Evolutionary conservation across 2,888 invertebrate species (phyloP).

Genomic region (Scaptomyza polygonia): DNA sequence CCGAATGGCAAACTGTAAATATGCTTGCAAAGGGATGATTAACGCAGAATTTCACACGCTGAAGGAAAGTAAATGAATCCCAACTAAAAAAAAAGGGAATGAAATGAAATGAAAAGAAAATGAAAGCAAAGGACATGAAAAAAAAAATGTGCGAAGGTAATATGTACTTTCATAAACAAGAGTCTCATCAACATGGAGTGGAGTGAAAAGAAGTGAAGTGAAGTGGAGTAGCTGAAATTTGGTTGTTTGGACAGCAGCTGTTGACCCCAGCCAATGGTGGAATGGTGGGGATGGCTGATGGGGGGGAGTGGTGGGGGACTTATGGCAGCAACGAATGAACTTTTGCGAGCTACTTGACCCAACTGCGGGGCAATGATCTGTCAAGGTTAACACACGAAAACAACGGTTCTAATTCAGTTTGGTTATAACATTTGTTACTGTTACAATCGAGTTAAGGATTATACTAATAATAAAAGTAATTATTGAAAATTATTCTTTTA

Average conservation of each 20-base stretch:
- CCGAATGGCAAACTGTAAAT: not conserved
- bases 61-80: constrained; percentile 7
- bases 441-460: too few relatives aligned
- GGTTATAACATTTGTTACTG: too few relatives aligned
- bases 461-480: too few relatives aligned
- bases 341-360: constrained; percentile 21
- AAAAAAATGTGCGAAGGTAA: constrained; percentile 10
- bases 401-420: too few relatives aligned
- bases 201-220: constrained; percentile 12
- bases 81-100: not conserved
- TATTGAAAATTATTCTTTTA: too few relatives aligned
- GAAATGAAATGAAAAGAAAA: not conserved
- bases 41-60: constrained; percentile 7
- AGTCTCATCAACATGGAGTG: constrained; percentile 24
- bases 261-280: constrained; percentile 9
- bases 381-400: constrained; percentile 19
- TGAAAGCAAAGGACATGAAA: not conserved
- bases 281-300: too few relatives aligned
- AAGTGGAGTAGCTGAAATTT: constrained; percentile 22
- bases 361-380: constrained; percentile 21
- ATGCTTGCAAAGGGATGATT: not conserved
- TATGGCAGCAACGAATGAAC: constrained; percentile 24
- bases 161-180: constrained; percentile 22
- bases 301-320: constrained; percentile 1
- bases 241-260: constrained; percentile 31